phyloP scores from a whole-genome alignment of 2,113 vertebrate species.

The Peromyscus californicus region DNA sequence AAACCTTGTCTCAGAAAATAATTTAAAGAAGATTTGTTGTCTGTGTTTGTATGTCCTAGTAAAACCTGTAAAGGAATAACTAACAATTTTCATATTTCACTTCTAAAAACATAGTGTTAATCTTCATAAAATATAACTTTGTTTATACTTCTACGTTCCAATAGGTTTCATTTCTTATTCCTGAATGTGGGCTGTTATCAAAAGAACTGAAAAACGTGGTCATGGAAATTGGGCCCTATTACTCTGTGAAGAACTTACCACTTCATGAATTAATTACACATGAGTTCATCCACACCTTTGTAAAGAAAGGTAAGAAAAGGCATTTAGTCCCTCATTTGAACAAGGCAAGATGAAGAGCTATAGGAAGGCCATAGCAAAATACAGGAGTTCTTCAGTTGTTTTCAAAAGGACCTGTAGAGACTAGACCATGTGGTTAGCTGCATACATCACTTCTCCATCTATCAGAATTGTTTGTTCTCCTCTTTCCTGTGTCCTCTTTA shows the following conservation, averaged over 20 bases:
- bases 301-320: slow-evolving; percentile 91
- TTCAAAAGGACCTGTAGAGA: neutral
- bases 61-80: neutral
- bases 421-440: neutral
- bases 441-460: rapidly evolving
- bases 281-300: slow-evolving; percentile 89
- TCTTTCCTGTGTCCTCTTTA: neutral
- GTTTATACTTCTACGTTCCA: slow-evolving; percentile 56
- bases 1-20: neutral
- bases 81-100: neutral
- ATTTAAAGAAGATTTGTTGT: neutral
- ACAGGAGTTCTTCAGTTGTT: neutral
- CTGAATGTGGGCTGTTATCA: slow-evolving; percentile 91
- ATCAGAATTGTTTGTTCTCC: neutral
- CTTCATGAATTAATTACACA: slow-evolving; percentile 89
- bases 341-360: neutral
- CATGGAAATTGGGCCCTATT: slow-evolving; percentile 89
- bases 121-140: neutral
- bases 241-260: slow-evolving; percentile 90
- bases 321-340: neutral
- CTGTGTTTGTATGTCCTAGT: neutral
- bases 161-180: slow-evolving; percentile 95
- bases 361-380: neutral
- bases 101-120: neutral
- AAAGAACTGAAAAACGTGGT: slow-evolving; percentile 87